phyloP scores from a whole-genome alignment of 2,797 vertebrate species.

The Eidolon dupreanum region DNA sequence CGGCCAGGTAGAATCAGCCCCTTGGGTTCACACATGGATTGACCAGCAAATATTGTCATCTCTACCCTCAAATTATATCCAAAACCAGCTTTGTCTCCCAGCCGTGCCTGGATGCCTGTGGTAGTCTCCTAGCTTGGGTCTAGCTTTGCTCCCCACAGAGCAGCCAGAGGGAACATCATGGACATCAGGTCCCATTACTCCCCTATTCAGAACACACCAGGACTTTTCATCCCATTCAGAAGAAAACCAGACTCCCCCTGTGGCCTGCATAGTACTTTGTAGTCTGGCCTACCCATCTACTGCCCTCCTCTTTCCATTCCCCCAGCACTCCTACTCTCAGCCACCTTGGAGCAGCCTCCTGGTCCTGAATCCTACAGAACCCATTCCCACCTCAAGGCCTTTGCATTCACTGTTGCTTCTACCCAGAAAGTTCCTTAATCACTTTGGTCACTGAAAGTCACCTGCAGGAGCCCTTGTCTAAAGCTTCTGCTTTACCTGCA shows the following conservation, averaged over 20 bases:
- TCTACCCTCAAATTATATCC: background rate
- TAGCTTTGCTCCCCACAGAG: background rate
- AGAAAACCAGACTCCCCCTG: background rate
- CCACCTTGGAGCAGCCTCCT: background rate
- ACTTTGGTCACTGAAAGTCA: background rate
- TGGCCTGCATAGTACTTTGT: background rate
- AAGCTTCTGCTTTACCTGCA: background rate
- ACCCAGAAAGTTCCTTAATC: background rate
- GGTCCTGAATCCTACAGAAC: background rate
- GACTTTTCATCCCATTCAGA: background rate
- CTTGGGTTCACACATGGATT: background rate
- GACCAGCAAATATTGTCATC: background rate
- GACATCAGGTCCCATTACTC: background rate
- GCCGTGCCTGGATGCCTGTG: background rate
- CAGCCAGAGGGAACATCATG: background rate
- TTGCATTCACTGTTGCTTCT: background rate
- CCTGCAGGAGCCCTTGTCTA: background rate
- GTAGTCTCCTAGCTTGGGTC: background rate
- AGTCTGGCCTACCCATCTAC: fast-evolving
- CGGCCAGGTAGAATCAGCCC: background rate
- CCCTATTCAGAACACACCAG: fast-evolving
- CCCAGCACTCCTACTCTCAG: background rate
- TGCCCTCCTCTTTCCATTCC: background rate
- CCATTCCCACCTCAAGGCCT: background rate
- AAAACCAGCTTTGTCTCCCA: background rate